Conservation (phyloP, 2,113 vertebrate genomes). For the Ophiodon elongatus region DNA sequence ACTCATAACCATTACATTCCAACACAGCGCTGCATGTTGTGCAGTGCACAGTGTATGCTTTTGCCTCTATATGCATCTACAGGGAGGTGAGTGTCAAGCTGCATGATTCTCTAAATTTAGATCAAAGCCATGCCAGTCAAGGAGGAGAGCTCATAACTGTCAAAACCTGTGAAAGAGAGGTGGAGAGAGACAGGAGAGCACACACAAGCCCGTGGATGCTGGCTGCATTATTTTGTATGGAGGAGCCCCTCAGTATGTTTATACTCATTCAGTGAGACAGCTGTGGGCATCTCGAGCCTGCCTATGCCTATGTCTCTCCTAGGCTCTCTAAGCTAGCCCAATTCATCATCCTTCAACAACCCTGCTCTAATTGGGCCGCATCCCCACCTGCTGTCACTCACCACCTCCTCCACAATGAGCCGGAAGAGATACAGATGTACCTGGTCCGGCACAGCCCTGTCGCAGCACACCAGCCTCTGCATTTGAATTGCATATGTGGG, state of each 20-base stretch:
- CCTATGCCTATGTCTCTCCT: constrained; percentile 72
- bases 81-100: constrained; percentile 49
- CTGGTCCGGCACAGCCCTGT: constrained; percentile 68
- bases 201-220: constrained; percentile 65
- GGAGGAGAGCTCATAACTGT: constrained; percentile 74
- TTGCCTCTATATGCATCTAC: constrained; percentile 52
- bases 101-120: constrained; percentile 74
- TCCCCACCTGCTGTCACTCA: constrained; percentile 86
- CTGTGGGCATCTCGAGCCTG: constrained; percentile 77
- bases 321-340: constrained; percentile 76
- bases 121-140: constrained; percentile 76
- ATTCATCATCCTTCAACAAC: constrained; percentile 85
- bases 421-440: constrained; percentile 81
- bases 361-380: constrained; percentile 84
- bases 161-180: constrained; percentile 68
- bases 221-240: constrained; percentile 74
- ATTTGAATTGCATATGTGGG: constrained; percentile 85
- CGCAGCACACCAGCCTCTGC: constrained; percentile 60
- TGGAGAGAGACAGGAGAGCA: constrained; percentile 61
- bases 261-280: constrained; percentile 83
- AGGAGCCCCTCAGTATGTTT: constrained; percentile 81
- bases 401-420: constrained; percentile 72
- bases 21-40: constrained; percentile 40
- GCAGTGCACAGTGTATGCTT: constrained; percentile 32
- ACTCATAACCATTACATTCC: constrained; percentile 26